Percentiles rank a stretch among this genome's conserved stretches.
Evolutionary conservation across 2,797 vertebrate species (phyloP).

Genomic region (Ctenochaetus hawaiiensis): DNA sequence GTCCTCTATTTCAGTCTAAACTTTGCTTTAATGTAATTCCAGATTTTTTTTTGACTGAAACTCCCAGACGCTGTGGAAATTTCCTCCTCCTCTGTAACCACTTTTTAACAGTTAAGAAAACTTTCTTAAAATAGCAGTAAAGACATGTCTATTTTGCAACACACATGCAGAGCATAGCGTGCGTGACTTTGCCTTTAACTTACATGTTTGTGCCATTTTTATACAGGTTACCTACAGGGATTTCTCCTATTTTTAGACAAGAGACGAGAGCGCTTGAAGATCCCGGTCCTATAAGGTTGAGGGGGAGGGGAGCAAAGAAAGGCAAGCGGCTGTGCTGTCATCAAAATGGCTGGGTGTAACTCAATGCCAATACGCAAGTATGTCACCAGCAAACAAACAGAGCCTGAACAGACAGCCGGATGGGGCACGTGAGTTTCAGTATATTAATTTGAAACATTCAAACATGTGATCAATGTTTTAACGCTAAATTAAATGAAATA

Average conservation of each 20-base stretch:
- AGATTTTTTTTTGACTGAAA: too few relatives aligned
- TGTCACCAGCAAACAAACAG: slow-evolving; percentile 49
- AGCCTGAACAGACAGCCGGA: slow-evolving; percentile 35
- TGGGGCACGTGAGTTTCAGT: slow-evolving; percentile 19
- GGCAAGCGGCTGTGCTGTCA: slow-evolving; percentile 19
- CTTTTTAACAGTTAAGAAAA: too few relatives aligned
- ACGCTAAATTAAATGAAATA: slow-evolving; percentile 9
- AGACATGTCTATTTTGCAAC: background rate
- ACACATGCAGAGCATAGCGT: background rate
- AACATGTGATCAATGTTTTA: slow-evolving; percentile 9
- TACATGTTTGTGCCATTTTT: slow-evolving; percentile 20
- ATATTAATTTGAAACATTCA: too few relatives aligned
- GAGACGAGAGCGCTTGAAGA: slow-evolving; percentile 34
- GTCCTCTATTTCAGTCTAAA: background rate
- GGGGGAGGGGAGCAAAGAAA: slow-evolving; percentile 6
- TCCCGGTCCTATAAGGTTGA: slow-evolving; percentile 43
- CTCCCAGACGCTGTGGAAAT: too few relatives aligned
- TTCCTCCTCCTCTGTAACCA: too few relatives aligned
- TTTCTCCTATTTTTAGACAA: slow-evolving; percentile 69
- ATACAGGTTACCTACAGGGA: slow-evolving; percentile 1
- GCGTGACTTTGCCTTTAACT: slow-evolving; percentile 15
- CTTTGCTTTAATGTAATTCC: background rate
- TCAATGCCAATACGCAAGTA: slow-evolving; percentile 46
- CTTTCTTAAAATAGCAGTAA: too few relatives aligned
- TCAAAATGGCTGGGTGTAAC: slow-evolving; percentile 58